These are phyloP conservation scores for Plectrocnemia conspersa DNA, from an alignment of 1,140 invertebrate genomes.

Conservation along the genomic window DNA sequence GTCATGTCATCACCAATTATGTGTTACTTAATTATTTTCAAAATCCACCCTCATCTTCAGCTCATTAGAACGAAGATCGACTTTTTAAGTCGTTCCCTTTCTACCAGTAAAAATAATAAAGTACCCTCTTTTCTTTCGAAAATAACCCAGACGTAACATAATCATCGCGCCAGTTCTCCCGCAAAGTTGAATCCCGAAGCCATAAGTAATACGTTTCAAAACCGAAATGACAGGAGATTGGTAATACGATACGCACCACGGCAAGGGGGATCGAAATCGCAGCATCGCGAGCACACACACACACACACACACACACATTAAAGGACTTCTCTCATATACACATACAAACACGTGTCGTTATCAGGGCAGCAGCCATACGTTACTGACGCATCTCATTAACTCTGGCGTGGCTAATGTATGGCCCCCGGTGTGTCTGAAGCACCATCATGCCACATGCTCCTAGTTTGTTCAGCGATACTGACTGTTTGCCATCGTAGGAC, in stretches of 20 bases:
- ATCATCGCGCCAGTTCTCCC: neutral
- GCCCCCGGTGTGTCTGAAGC: neutral
- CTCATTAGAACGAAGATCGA: no score
- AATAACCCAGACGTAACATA: neutral
- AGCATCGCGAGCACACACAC: neutral
- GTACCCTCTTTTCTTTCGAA: no score
- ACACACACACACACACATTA: neutral
- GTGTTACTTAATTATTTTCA: no score
- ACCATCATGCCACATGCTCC: neutral
- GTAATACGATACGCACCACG: neutral
- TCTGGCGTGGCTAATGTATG: conserved; percentile 1
- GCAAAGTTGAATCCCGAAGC: conserved; percentile 1
- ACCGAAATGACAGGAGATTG: conserved; percentile 1
- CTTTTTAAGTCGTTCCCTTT: no score
- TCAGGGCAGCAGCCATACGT: conserved; percentile 1
- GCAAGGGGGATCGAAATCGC: neutral
- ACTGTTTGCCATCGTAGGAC: no score
- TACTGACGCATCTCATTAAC: neutral
- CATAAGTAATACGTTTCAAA: conserved; percentile 1
- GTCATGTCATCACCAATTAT: no score
- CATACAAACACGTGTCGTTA: neutral
- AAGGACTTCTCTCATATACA: no score
- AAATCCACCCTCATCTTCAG: no score
- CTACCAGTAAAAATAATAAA: no score
- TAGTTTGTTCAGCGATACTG: no score